Conservation (phyloP, 2,113 vertebrate species). For the chimpanzee (Pan troglodytes) region NHGRI_mPanTro3-v2.1_pri NC_072413.2:93898501-93899000, state of each 20-base stretch:
- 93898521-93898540: neutral
- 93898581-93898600: neutral
- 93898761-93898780: neutral
- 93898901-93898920: accelerated
- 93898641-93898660: neutral
- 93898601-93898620: neutral
- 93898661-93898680: no score
- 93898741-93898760: neutral
- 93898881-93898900: accelerated
- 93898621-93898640: neutral
- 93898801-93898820: neutral
- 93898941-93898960: neutral
- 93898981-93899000: neutral
- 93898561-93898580: neutral
- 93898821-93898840: accelerated
- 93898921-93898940: accelerated
- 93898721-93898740: neutral
- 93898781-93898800: neutral
- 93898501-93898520: neutral
- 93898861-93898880: accelerated
- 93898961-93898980: neutral
- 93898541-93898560: neutral
- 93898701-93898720: no score
- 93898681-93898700: neutral
- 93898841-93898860: neutral